Percentiles rank a stretch among this genome's conserved stretches.
These are phyloP conservation scores for Montipora capitata DNA, from an alignment of 92 coral and sea anemone species.

Conservation along the genomic window DNA sequence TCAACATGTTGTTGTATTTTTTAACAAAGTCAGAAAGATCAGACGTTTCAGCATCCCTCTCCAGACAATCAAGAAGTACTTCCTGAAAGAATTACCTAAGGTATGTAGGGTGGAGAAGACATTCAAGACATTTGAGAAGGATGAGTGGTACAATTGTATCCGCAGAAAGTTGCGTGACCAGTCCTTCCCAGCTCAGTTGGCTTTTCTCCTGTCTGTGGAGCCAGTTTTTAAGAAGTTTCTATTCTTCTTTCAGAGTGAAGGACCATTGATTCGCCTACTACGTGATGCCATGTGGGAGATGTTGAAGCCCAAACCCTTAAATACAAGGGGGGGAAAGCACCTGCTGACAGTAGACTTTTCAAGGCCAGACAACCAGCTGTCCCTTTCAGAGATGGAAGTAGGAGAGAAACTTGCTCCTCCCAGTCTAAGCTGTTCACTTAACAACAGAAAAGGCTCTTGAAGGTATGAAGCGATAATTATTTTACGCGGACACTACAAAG, in stretches of 20 bases:
- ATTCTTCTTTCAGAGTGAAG: conserved; percentile 51
- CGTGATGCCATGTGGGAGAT: conserved; percentile 48
- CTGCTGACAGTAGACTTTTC: conserved; percentile 48
- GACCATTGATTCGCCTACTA: conserved; percentile 52
- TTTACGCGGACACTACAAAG: conserved; percentile 28
- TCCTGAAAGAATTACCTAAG: conserved; percentile 34
- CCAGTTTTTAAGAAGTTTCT: conserved; percentile 40
- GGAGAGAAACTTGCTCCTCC: conserved; percentile 40
- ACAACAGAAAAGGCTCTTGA: conserved; percentile 30
- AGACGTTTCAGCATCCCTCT: too few relatives aligned
- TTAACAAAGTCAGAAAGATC: too few relatives aligned
- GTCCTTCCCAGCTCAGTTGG: conserved; percentile 22
- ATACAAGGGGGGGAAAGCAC: conserved; percentile 43
- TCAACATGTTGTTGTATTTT: too few relatives aligned
- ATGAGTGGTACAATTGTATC: conserved; percentile 23
- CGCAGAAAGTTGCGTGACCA: conserved; percentile 12
- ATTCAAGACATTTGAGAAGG: conserved; percentile 22
- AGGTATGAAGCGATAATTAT: conserved; percentile 24
- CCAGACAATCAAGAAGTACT: conserved; percentile 13
- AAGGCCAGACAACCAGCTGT: conserved; percentile 45
- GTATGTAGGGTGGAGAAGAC: conserved; percentile 4
- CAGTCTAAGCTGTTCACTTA: conserved; percentile 38
- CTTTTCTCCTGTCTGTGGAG: conserved; percentile 54
- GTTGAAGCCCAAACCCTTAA: conserved; percentile 24
- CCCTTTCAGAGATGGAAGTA: conserved; percentile 40